Percentiles rank a stretch among this genome's conserved stretches.
phyloP scores from a whole-genome alignment of 2,888 invertebrate genomes.

The Xanthostigma xanthostigma region DNA sequence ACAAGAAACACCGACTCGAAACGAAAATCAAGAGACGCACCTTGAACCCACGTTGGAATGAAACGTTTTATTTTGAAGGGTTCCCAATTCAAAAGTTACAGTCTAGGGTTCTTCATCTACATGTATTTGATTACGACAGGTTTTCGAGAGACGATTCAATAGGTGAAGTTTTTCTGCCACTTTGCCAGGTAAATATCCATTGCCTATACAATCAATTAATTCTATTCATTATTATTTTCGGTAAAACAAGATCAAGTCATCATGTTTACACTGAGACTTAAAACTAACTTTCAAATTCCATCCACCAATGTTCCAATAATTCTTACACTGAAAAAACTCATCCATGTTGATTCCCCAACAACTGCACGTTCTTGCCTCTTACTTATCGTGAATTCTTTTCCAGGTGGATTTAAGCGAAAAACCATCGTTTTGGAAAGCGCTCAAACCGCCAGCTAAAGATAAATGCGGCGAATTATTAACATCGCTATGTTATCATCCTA shows the following conservation, averaged over 20 bases:
- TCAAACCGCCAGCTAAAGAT: constrained; percentile 84
- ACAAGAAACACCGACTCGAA: constrained; percentile 83
- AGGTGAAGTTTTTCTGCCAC: constrained; percentile 80
- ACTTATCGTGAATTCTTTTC: constrained; percentile 14
- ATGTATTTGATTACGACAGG: constrained; percentile 88
- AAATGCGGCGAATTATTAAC: constrained; percentile 85
- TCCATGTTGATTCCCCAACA: too few species aligned
- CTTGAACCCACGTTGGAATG: constrained; percentile 84
- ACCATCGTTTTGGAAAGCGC: constrained; percentile 87
- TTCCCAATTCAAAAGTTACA: constrained; percentile 88
- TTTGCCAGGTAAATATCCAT: constrained; percentile 59
- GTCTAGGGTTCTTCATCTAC: constrained; percentile 78
- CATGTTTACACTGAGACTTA: too few species aligned
- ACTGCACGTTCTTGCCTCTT: neutral
- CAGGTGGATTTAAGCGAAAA: constrained; percentile 85
- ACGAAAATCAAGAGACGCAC: constrained; percentile 86
- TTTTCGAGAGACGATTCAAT: constrained; percentile 90
- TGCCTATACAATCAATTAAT: too few species aligned
- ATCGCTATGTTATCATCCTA: constrained; percentile 89
- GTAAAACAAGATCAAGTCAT: neutral
- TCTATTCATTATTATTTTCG: neutral
- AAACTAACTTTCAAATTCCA: too few species aligned
- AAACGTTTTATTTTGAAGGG: constrained; percentile 88
- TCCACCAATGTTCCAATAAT: too few species aligned
- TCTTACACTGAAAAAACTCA: neutral